phyloP scores from a whole-genome alignment of 2,797 vertebrate species.

The Tinamus major region DNA sequence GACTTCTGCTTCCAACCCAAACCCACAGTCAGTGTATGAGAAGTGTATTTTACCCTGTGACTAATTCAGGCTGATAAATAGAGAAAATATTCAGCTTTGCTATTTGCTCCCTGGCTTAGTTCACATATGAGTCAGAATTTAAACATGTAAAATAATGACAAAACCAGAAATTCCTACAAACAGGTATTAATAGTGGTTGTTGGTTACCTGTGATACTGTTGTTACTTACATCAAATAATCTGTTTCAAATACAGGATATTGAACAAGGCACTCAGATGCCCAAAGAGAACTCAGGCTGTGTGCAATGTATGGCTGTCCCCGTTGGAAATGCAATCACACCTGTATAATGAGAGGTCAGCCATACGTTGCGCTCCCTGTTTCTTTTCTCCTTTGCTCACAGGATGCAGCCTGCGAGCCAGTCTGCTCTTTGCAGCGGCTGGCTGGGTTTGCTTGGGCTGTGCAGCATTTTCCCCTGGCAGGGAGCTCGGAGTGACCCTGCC shows the following conservation, averaged over 20 bases:
- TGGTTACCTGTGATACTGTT: neutral
- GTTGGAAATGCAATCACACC: neutral
- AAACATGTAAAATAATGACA: neutral
- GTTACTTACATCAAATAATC: neutral
- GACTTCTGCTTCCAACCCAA: neutral
- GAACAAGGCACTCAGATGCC: neutral
- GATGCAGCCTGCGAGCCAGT: neutral
- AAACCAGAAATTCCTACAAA: neutral
- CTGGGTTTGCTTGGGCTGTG: neutral
- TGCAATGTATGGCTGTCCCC: neutral
- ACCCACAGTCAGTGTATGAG: neutral
- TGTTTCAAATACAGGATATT: neutral
- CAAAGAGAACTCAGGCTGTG: neutral
- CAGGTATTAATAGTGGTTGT: neutral
- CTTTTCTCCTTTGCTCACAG: conserved; percentile 1
- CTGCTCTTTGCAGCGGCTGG: neutral
- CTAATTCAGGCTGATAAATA: neutral
- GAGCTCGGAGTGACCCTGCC: neutral
- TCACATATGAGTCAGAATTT: neutral
- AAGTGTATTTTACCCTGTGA: neutral
- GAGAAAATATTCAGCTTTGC: neutral
- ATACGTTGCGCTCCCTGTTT: neutral
- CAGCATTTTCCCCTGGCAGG: neutral
- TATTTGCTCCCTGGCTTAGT: neutral
- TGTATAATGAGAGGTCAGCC: neutral